A percentile compares a stretch with the other conserved stretches of the same genome.
These are phyloP conservation scores for Hemithea aestivaria DNA, from an alignment of 2,888 invertebrate genomes.

Conservation along the genomic window DNA sequence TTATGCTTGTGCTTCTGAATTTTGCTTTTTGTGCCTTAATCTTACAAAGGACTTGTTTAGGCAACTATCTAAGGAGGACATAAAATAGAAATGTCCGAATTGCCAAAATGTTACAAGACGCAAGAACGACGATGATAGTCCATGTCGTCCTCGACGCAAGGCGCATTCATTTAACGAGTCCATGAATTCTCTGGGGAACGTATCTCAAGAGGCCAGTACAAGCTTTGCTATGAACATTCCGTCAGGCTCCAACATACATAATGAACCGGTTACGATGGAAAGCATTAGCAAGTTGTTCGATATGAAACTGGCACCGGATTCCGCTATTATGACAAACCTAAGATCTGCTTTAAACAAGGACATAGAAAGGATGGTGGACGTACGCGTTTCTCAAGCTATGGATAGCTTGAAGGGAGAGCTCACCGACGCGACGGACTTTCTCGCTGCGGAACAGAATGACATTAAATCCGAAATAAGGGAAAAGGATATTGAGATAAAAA, in stretches of 20 bases:
- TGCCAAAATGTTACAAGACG: background rate
- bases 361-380: slow-evolving; percentile 3
- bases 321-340: too few species aligned
- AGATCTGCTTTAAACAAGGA: slow-evolving; percentile 7
- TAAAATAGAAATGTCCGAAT: too few species aligned
- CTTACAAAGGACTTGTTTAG: too few species aligned
- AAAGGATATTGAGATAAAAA: slow-evolving; percentile 1
- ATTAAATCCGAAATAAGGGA: background rate
- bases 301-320: slow-evolving; percentile 1
- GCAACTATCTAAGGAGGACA: too few species aligned
- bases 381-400: background rate
- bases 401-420: slow-evolving; percentile 5
- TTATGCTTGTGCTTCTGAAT: too few species aligned
- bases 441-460: slow-evolving; percentile 8
- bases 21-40: too few species aligned
- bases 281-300: slow-evolving; percentile 7
- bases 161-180: too few species aligned
- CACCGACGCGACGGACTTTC: slow-evolving; percentile 14
- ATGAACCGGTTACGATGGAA: too few species aligned
- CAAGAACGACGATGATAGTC: background rate
- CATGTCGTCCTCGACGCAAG: background rate
- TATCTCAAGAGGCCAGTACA: too few species aligned
- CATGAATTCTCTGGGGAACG: too few species aligned
- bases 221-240: too few species aligned
- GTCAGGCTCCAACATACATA: too few species aligned